These are phyloP conservation scores for Thereva unica DNA, from an alignment of 2,888 invertebrate genomes.

Conservation along the genomic window DNA sequence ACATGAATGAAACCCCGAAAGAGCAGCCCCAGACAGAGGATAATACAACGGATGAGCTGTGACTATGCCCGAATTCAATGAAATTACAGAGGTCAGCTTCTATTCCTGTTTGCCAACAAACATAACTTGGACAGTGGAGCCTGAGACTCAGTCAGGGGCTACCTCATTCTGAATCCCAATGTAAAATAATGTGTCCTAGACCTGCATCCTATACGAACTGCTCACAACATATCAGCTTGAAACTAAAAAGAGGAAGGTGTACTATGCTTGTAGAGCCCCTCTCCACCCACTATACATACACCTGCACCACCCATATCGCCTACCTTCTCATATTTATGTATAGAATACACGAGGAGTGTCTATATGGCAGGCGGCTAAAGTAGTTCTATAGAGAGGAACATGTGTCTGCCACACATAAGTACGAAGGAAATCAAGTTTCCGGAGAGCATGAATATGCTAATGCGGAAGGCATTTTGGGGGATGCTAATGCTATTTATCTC, in stretches of 20 bases:
- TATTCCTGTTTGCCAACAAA: constrained; percentile 33
- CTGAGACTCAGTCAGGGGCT: constrained; percentile 21
- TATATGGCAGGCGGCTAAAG: too few relatives aligned
- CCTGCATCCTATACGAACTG: constrained; percentile 15
- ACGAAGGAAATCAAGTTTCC: constrained; percentile 43
- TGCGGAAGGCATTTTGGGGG: constrained; percentile 38
- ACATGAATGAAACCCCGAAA: constrained; percentile 8
- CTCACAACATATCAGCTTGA: too few relatives aligned
- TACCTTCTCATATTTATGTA: not conserved
- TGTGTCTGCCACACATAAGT: constrained; percentile 36
- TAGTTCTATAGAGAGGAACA: constrained; percentile 4
- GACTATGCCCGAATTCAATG: constrained; percentile 12
- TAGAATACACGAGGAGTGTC: not conserved
- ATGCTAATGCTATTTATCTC: constrained; percentile 41
- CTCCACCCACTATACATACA: not conserved
- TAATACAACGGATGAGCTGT: constrained; percentile 33
- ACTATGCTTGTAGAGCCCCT: too few relatives aligned
- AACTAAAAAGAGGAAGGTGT: too few relatives aligned
- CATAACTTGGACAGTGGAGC: constrained; percentile 31
- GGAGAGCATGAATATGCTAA: constrained; percentile 41
- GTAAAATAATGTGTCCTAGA: constrained; percentile 36
- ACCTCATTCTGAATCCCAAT: constrained; percentile 38
- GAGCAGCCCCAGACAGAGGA: constrained; percentile 19
- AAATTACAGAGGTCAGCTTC: constrained; percentile 15
- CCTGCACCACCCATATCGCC: not conserved